phyloP scores from a whole-genome alignment of 2,113 vertebrate genomes.

The Pycnonotus jocosus region DNA sequence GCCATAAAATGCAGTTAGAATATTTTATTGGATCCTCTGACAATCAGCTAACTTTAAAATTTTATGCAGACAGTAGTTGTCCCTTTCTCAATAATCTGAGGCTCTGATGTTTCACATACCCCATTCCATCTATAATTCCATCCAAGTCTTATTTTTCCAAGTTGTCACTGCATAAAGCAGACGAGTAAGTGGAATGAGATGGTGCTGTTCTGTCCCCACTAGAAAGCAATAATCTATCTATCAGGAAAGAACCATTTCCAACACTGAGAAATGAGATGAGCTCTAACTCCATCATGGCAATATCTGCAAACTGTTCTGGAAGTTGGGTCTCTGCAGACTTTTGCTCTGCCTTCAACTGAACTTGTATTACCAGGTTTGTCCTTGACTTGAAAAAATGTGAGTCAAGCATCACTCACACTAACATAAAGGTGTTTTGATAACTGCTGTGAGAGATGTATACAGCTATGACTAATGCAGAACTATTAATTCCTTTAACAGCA shows the following conservation, averaged over 20 bases:
- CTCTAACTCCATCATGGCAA: rapidly evolving
- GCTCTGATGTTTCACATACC: background rate
- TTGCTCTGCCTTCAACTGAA: background rate
- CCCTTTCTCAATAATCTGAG: background rate
- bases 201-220: background rate
- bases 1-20: background rate
- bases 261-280: background rate
- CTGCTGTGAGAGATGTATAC: background rate
- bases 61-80: background rate
- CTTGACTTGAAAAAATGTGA: background rate
- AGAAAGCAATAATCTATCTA: background rate
- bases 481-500: background rate
- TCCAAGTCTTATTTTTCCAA: background rate
- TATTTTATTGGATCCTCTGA: background rate
- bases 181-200: rapidly evolving
- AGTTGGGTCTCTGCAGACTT: background rate
- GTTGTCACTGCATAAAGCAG: background rate
- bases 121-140: too few relatives aligned
- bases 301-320: background rate
- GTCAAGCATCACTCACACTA: background rate
- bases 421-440: background rate
- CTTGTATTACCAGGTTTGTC: background rate
- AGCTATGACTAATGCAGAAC: background rate
- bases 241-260: background rate
- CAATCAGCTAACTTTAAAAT: background rate